A percentile compares a stretch with the other conserved stretches of the same genome.
Evolutionary conservation across 2,888 invertebrate species (phyloP).

Genomic region (Brachynemurus nebulosus): DNA sequence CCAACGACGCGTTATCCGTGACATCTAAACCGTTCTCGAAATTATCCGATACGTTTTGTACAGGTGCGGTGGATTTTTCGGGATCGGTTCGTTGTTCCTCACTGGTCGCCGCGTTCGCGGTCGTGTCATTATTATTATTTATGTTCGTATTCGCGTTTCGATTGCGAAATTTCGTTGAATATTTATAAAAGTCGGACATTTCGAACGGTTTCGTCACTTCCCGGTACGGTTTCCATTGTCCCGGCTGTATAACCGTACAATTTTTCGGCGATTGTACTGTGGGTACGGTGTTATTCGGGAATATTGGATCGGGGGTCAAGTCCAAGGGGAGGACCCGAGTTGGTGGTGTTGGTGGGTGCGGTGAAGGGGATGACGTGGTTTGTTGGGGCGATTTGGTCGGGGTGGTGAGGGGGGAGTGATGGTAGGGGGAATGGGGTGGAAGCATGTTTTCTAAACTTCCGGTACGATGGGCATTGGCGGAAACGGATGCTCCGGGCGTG

Average conservation of each 20-base stretch:
- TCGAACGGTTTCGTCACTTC: slow-evolving; percentile 95
- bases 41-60: no score
- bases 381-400: neutral
- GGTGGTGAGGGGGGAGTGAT: neutral
- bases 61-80: no score
- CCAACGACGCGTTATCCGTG: neutral
- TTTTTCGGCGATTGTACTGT: slow-evolving; percentile 63
- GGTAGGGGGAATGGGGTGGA: neutral
- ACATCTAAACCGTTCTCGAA: neutral
- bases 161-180: slow-evolving; percentile 84
- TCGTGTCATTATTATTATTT: neutral
- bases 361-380: neutral
- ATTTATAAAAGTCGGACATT: slow-evolving; percentile 96
- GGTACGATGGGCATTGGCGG: neutral
- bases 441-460: slow-evolving; percentile 4
- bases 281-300: slow-evolving; percentile 18
- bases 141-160: slow-evolving; percentile 7
- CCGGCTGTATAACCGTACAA: slow-evolving; percentile 73
- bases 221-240: slow-evolving; percentile 79
- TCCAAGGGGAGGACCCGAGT: slow-evolving; percentile 26
- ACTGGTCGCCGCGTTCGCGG: neutral
- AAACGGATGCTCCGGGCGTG: neutral
- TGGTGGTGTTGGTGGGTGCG: slow-evolving; percentile 17
- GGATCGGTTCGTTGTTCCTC: neutral
- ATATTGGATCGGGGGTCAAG: slow-evolving; percentile 31